A percentile compares a stretch with the other conserved stretches of the same genome.
These are phyloP conservation scores for Ophonus ardosiacus DNA, from an alignment of 2,888 invertebrate species.

Conservation along the genomic window DNA sequence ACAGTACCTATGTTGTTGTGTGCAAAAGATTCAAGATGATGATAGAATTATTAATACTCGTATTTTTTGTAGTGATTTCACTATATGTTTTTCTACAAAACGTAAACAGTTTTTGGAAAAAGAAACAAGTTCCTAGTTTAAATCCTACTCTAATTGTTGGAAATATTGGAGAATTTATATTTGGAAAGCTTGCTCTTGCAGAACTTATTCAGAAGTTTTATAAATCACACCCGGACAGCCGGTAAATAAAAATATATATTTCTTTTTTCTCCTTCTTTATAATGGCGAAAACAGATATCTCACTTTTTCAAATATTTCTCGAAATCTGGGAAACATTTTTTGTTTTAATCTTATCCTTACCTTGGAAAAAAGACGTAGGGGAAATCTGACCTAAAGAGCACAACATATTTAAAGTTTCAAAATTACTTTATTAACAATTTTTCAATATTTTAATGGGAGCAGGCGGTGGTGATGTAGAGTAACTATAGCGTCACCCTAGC, in stretches of 20 bases:
- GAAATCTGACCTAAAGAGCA: no score
- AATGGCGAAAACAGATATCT: no score
- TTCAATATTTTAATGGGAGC: no score
- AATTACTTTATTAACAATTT: no score
- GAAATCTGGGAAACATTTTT: no score
- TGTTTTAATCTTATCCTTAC: no score
- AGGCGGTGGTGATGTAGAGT: no score
- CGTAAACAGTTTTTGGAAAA: conserved; percentile 35
- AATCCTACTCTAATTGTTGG: conserved; percentile 66
- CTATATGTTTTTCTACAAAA: conserved; percentile 60
- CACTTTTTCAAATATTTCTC: no score
- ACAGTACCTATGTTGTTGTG: background rate
- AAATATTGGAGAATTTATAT: conserved; percentile 65
- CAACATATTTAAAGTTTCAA: no score
- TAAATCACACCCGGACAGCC: conserved; percentile 40
- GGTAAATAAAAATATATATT: conserved; percentile 4
- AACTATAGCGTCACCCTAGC: no score
- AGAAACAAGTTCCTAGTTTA: conserved; percentile 14
- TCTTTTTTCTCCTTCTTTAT: no score
- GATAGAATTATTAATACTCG: conserved; percentile 1
- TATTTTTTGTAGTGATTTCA: background rate
- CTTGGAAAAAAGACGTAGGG: no score
- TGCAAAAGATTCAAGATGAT: background rate
- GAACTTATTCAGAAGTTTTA: conserved; percentile 51
- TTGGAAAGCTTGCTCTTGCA: conserved; percentile 35